Conservation (phyloP, 2,797 vertebrate genomes). For the Lemur catta region DNA sequence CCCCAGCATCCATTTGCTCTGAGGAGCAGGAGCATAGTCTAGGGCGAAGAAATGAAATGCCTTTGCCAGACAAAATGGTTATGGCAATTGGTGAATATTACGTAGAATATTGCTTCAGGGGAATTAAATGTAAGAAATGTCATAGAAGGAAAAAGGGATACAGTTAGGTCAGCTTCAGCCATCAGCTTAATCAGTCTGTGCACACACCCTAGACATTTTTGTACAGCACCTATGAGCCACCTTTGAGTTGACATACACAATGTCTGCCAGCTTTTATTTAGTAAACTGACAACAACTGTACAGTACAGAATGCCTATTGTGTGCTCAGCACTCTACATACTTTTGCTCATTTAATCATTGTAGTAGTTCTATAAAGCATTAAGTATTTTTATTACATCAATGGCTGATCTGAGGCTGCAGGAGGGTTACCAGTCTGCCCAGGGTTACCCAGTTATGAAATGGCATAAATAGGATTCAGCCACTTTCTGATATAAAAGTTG, state of each 20-base stretch:
- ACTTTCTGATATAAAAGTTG: neutral
- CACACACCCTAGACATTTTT: neutral
- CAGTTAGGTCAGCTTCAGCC: neutral
- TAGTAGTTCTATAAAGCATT: neutral
- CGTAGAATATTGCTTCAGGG: constrained; percentile 43
- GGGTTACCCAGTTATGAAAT: neutral
- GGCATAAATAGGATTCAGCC: neutral
- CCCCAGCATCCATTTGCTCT: neutral
- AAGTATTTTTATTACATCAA: neutral
- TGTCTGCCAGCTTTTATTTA: neutral
- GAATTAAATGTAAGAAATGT: constrained; percentile 45
- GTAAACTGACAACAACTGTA: neutral
- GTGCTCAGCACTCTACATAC: neutral
- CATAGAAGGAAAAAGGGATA: neutral
- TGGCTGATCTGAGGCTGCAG: neutral
- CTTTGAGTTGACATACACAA: neutral
- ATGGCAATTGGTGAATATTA: constrained; percentile 54
- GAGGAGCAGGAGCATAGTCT: neutral
- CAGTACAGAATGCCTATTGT: neutral
- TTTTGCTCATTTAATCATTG: neutral
- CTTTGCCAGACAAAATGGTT: constrained; percentile 58
- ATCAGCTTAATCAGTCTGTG: neutral
- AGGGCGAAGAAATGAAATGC: constrained; percentile 20
- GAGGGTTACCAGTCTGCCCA: neutral
- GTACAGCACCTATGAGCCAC: no score